Conservation (phyloP, 2,113 vertebrate genomes). For the Chionis minor region DNA sequence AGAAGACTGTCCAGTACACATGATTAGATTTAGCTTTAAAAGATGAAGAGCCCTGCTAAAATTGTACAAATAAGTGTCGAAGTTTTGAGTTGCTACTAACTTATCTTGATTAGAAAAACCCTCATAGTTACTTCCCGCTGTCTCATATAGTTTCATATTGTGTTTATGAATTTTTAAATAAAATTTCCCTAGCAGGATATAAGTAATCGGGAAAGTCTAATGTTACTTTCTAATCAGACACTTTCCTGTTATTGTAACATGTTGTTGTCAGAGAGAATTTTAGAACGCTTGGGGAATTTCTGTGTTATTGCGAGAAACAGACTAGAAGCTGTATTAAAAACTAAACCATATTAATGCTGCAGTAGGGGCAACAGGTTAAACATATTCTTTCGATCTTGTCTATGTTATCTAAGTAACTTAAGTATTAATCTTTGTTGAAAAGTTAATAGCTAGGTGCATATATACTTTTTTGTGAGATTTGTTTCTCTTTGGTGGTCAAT, state of each 20-base stretch:
- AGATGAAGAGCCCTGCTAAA: background rate
- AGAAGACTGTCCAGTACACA: background rate
- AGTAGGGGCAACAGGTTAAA: background rate
- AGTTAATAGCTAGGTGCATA: background rate
- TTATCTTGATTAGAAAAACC: background rate
- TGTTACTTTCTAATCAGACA: background rate
- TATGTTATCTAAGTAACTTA: background rate
- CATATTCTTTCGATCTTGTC: background rate
- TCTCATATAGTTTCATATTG: background rate
- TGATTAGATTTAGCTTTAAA: background rate
- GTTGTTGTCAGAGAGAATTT: background rate
- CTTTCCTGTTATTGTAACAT: background rate
- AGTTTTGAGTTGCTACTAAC: background rate
- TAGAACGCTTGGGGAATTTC: background rate
- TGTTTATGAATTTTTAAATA: background rate
- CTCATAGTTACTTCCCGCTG: background rate
- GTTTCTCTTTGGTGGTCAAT: background rate
- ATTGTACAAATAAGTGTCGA: background rate
- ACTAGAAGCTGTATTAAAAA: background rate
- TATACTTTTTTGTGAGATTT: background rate
- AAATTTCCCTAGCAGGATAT: background rate
- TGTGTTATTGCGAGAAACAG: background rate
- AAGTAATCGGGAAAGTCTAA: background rate
- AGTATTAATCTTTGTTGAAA: background rate
- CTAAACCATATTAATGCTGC: background rate